Conservation (phyloP, 2,113 vertebrate genomes). For the Cryptoleucopteryx plumbea region DNA sequence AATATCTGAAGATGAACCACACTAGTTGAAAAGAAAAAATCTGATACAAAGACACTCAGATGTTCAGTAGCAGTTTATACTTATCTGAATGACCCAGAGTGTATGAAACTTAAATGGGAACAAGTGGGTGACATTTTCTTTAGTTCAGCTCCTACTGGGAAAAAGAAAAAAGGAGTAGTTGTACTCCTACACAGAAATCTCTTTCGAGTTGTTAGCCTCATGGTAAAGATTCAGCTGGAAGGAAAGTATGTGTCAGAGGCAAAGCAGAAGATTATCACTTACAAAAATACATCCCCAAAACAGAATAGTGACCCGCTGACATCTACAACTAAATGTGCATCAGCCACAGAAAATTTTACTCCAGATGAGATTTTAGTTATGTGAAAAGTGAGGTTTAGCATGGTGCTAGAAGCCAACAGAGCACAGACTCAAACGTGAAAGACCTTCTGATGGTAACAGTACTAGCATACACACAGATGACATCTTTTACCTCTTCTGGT, state of each 20-base stretch:
- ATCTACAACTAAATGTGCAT: conserved; percentile 12
- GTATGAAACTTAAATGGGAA: conserved; percentile 40
- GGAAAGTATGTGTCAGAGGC: conserved; percentile 5
- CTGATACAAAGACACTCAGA: conserved; percentile 18
- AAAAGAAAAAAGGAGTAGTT: conserved; percentile 36
- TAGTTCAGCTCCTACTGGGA: neutral
- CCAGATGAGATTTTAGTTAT: neutral
- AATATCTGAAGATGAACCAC: conserved; percentile 47
- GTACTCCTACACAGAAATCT: conserved; percentile 36
- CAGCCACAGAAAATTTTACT: neutral
- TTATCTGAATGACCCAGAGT: conserved; percentile 21
- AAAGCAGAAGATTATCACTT: conserved; percentile 29
- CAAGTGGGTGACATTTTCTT: conserved; percentile 41
- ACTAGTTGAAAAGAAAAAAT: conserved; percentile 9
- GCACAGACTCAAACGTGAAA: neutral
- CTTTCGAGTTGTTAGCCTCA: conserved; percentile 41
- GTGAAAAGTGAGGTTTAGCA: neutral
- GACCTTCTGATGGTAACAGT: neutral
- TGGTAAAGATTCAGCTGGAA: conserved; percentile 36
- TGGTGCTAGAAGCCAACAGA: neutral
- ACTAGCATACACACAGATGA: neutral
- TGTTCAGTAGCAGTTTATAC: conserved; percentile 26
- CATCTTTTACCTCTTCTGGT: neutral
- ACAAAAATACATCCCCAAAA: conserved; percentile 9
- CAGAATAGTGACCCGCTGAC: neutral